phyloP scores from a whole-genome alignment of 1,140 invertebrate species.

The Popillia japonica region DNA sequence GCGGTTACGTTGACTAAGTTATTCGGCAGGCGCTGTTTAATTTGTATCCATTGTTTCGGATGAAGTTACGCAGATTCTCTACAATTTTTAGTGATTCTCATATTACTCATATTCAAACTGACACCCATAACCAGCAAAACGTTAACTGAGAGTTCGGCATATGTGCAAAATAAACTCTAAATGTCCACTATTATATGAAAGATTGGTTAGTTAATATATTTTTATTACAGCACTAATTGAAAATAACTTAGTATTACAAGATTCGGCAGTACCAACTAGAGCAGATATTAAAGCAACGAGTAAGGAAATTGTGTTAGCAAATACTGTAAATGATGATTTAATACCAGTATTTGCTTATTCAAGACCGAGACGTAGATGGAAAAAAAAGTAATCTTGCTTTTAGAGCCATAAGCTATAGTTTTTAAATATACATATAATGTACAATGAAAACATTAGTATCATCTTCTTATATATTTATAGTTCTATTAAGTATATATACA shows the following conservation, averaged over 20 bases:
- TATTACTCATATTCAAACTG: too few species aligned
- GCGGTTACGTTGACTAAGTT: too few species aligned
- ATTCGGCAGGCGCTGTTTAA: too few species aligned
- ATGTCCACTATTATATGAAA: too few species aligned
- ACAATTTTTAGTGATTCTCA: too few species aligned
- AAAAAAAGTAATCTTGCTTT: not conserved
- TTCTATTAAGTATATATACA: not conserved
- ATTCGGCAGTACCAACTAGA: conserved; percentile 48
- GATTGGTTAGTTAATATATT: not conserved
- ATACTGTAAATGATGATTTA: conserved; percentile 4
- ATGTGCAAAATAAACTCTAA: too few species aligned
- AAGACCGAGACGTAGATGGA: not conserved
- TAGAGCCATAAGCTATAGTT: not conserved
- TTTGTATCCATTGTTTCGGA: too few species aligned
- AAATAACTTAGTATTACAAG: conserved; percentile 43
- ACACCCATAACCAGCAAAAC: too few species aligned
- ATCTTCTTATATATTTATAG: not conserved
- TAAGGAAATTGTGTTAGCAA: conserved; percentile 47
- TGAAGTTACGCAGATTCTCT: too few species aligned
- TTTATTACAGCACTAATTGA: not conserved
- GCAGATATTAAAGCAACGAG: conserved; percentile 56
- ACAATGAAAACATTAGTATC: not conserved
- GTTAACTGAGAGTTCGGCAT: too few species aligned
- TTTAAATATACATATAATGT: too few species aligned
- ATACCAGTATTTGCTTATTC: not conserved